phyloP scores from a whole-genome alignment of 2,113 vertebrate genomes.

The Neoarius graeffei region DNA sequence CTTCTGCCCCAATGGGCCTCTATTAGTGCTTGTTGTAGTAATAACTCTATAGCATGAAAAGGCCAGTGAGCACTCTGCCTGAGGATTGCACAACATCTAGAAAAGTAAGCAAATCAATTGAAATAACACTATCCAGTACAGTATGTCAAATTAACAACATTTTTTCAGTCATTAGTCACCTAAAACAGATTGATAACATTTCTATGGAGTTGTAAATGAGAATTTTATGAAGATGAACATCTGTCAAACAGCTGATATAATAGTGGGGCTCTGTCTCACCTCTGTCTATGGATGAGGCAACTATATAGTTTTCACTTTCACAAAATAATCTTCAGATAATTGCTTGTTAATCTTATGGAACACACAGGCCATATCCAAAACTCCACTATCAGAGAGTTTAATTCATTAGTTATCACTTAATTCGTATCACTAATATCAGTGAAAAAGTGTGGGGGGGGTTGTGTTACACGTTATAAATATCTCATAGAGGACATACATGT shows the following conservation, averaged over 20 bases:
- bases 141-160: background rate
- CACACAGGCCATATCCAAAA: background rate
- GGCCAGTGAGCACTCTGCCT: background rate
- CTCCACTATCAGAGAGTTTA: background rate
- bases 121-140: too few relatives aligned
- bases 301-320: background rate
- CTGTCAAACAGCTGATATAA: background rate
- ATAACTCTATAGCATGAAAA: background rate
- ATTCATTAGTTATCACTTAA: background rate
- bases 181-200: background rate
- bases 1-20: background rate
- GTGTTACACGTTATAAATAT: background rate
- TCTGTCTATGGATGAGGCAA: background rate
- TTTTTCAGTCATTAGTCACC: too few relatives aligned
- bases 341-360: background rate
- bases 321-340: background rate
- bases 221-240: background rate
- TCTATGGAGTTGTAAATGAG: background rate
- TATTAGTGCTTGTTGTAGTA: background rate
- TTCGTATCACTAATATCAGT: background rate
- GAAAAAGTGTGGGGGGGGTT: background rate
- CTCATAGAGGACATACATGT: background rate
- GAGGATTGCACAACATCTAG: background rate
- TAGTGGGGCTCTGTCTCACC: background rate
- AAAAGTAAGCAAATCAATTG: background rate